A percentile compares a stretch with the other conserved stretches of the same genome.
phyloP scores from a whole-genome alignment of 2,888 invertebrate species.

The Andrena minutula region DNA sequence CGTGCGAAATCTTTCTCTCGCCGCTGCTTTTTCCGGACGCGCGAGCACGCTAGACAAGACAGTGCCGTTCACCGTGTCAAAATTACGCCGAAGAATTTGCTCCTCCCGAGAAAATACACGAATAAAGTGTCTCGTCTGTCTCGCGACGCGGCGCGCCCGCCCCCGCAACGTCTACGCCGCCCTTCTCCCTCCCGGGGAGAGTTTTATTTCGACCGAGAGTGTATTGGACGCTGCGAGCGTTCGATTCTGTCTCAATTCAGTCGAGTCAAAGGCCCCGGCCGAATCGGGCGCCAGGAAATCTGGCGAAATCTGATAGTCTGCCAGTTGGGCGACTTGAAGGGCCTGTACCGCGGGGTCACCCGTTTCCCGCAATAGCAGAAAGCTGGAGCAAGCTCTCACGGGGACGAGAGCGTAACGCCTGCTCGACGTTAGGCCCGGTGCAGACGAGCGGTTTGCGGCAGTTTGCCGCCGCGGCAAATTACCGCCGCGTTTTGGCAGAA shows the following conservation, averaged over 20 bases:
- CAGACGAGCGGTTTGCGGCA: too few species aligned
- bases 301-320: background rate
- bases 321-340: background rate
- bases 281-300: background rate
- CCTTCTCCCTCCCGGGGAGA: background rate
- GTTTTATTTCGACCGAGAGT: constrained; percentile 7
- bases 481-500: too few species aligned
- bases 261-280: background rate
- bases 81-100: constrained; percentile 52
- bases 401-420: background rate
- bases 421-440: too few species aligned
- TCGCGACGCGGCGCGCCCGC: background rate
- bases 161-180: too few species aligned
- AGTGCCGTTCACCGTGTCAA: constrained; percentile 60
- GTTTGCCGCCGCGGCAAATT: too few species aligned
- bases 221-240: background rate
- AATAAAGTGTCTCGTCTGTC: constrained; percentile 52
- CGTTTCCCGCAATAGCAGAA: background rate
- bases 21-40: constrained; percentile 50
- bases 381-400: too few species aligned
- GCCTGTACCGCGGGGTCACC: background rate
- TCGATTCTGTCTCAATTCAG: constrained; percentile 13
- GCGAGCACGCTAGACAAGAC: constrained; percentile 49
- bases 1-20: constrained; percentile 61
- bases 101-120: constrained; percentile 13